Conservation (phyloP, 1,140 invertebrate genomes). For the Tetragonula clypearis region DNA sequence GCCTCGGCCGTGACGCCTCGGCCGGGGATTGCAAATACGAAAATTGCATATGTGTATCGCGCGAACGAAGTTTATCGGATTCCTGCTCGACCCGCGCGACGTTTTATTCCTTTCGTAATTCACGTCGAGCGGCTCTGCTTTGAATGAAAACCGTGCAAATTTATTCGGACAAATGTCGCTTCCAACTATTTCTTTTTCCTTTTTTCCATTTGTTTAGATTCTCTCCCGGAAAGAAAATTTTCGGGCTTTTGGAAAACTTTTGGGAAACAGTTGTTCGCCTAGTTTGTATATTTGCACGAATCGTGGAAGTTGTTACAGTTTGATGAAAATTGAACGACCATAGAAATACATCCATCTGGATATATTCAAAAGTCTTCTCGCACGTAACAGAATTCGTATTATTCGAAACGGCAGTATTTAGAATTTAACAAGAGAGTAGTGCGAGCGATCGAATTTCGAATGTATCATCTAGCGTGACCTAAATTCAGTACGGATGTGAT, state of each 20-base stretch:
- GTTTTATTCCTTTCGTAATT: constrained; percentile 45
- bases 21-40: constrained; percentile 42
- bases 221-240: too few species aligned
- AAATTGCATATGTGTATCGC: constrained; percentile 50
- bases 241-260: too few species aligned
- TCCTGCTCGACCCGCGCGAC: constrained; percentile 20
- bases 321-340: too few species aligned
- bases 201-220: too few species aligned
- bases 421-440: too few species aligned
- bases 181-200: background rate
- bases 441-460: background rate
- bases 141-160: constrained; percentile 38
- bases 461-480: background rate
- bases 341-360: too few species aligned
- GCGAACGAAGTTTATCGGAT: constrained; percentile 47
- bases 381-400: background rate
- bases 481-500: background rate
- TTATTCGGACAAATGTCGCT: constrained; percentile 22
- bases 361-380: too few species aligned
- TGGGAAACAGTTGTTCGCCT: too few species aligned
- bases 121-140: constrained; percentile 14
- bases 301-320: too few species aligned
- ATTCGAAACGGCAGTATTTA: background rate
- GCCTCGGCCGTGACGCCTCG: constrained; percentile 11
- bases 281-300: too few species aligned